Evolutionary conservation across 1,140 invertebrate genomes (phyloP), one percentile per base, ranked within the genome.

Genomic region (Pentalonia nigronervosa): DNA sequence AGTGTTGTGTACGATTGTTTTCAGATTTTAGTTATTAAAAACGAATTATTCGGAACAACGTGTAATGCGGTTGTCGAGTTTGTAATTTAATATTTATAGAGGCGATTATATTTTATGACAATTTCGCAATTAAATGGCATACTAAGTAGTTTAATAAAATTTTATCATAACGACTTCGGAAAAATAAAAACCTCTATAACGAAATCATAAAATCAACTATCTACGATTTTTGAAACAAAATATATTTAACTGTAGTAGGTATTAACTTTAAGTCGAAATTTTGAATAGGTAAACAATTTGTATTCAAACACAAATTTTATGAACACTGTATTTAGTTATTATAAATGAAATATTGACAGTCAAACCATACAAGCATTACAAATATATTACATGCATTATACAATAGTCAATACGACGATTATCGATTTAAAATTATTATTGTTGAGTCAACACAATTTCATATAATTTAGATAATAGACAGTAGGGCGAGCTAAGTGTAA

Each of bases 1-100:
- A 67, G 30, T 11, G 4, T 67, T 67, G 41, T 8, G 17, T 2
- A 30, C 20, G 25, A 87, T 21, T 88, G 48, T 50, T 88, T 88
- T 88, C 25, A 47, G 25, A 87, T 48, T 87, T 87, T 87, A 87
- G n/a, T 87, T 87, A 48, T n/a, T n/a, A 67, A 67, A 67, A 14
- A 87, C 45, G 25, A 87, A 87, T 48, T 30, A 87, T 48, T 48
- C 2, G 41, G 30, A 23, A 48, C 23, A 7, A 87, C 41, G 25
- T 47, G 41, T 86, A 87, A 17, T 23, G 6, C 11, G 9, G 41
- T 36, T 23, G 87, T 89, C n/a, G 20, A 89, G 21, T 89, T 89
- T 41, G 21, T 56, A 67, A 45, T 90, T 23, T 53, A 50, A 50
- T 48, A 87, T 67, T 90, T 60, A 90, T 90, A 25, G 36, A 45